Conservation (phyloP, 2,797 vertebrate species). For the Xiphorhynchus erythropygius region DNA sequence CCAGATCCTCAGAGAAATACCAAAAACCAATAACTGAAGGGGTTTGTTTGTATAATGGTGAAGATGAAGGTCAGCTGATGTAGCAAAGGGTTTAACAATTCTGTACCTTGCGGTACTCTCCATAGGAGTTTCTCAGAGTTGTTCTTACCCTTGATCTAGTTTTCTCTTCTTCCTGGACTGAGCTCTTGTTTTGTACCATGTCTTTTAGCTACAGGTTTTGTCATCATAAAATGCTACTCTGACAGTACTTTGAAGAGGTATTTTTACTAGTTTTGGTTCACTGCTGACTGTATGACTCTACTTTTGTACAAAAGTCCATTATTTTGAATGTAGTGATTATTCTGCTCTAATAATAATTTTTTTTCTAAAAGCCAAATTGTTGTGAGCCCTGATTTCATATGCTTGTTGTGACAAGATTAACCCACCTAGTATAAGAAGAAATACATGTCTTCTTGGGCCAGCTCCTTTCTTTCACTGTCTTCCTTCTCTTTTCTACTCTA, state of each 20-base stretch:
- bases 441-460: neutral
- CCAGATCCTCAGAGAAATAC: conserved; percentile 49
- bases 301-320: conserved; percentile 60
- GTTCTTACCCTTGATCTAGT: conserved; percentile 13
- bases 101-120: conserved; percentile 34
- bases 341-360: conserved; percentile 47
- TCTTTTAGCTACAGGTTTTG: conserved; percentile 27
- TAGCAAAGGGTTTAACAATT: conserved; percentile 59
- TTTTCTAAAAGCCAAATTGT: conserved; percentile 46
- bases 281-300: conserved; percentile 52
- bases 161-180: conserved; percentile 5
- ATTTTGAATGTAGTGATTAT: conserved; percentile 62
- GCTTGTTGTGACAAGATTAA: neutral
- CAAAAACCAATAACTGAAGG: conserved; percentile 49
- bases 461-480: neutral
- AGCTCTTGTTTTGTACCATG: conserved; percentile 20
- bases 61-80: conserved; percentile 69
- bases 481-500: neutral
- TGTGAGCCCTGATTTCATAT: conserved; percentile 45
- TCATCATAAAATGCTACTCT: conserved; percentile 28
- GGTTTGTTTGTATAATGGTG: conserved; percentile 61
- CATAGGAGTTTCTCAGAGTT: conserved; percentile 12
- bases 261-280: conserved; percentile 61
- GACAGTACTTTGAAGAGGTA: conserved; percentile 10
- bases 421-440: neutral